These are phyloP conservation scores for Montifringilla adamsi DNA, from an alignment of 2,113 vertebrate species.

Conservation along the genomic window DNA sequence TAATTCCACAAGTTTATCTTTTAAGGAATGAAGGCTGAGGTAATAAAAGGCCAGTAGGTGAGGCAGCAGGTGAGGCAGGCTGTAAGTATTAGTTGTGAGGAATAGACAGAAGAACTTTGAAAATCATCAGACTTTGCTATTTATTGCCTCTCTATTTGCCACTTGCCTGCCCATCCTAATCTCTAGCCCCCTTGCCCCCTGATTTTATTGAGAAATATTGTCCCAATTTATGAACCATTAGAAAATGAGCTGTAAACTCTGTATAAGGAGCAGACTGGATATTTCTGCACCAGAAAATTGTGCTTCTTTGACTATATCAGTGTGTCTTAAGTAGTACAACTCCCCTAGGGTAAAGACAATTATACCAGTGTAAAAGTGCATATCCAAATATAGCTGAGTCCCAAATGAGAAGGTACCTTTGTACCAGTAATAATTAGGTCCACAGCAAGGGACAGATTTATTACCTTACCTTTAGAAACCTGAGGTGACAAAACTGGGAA, in stretches of 20 bases:
- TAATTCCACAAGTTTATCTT: background rate
- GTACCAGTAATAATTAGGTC: slow-evolving; percentile 50
- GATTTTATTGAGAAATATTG: background rate
- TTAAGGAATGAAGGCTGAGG: background rate
- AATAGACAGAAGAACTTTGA: background rate
- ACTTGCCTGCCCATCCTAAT: background rate
- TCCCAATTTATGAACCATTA: slow-evolving; percentile 6
- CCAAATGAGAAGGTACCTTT: background rate
- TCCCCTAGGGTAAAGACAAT: slow-evolving; percentile 54
- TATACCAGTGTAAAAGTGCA: slow-evolving; percentile 61
- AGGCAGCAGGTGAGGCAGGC: background rate
- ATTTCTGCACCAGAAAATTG: slow-evolving; percentile 28
- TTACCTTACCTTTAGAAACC: slow-evolving; percentile 24
- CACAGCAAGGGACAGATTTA: background rate
- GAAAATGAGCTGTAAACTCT: background rate
- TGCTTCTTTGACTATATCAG: slow-evolving; percentile 22
- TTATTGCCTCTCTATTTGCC: background rate
- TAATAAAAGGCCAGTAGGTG: background rate
- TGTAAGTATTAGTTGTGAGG: rapidly evolving
- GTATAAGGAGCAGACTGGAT: background rate
- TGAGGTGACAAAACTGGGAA: background rate
- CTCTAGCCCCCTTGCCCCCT: background rate
- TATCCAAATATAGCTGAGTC: slow-evolving; percentile 40
- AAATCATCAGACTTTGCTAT: background rate
- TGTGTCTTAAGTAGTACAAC: slow-evolving; percentile 60